Evolutionary conservation across 1,140 invertebrate genomes (phyloP).

Genomic region (Zaprionus ornatus): DNA sequence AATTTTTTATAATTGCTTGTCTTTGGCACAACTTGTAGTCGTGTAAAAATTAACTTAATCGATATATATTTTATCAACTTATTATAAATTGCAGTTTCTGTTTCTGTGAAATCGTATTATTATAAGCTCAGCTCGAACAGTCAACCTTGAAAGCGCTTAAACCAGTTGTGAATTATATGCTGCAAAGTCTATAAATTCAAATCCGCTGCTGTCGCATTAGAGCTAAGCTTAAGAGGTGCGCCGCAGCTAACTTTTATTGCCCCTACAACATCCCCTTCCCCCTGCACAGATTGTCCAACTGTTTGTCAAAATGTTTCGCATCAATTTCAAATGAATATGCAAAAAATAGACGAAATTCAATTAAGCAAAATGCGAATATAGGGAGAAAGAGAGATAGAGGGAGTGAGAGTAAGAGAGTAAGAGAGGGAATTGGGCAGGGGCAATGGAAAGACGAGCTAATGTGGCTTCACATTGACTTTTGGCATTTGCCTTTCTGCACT

Average conservation of each 20-base stretch:
- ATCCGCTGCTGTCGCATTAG: not conserved
- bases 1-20: no score
- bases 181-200: not conserved
- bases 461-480: slow-evolving; percentile 9
- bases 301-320: not conserved
- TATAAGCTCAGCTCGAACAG: not conserved
- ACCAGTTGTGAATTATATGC: not conserved
- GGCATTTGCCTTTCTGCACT: slow-evolving; percentile 30
- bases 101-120: not conserved
- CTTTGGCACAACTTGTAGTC: no score
- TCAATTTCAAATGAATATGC: slow-evolving; percentile 1
- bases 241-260: not conserved
- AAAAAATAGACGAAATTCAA: slow-evolving; percentile 27
- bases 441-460: not conserved
- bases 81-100: no score
- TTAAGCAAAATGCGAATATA: slow-evolving; percentile 36
- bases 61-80: no score
- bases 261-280: no score
- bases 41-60: no score
- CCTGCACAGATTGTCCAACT: no score
- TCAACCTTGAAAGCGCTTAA: not conserved
- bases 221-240: not conserved
- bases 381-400: slow-evolving; percentile 2
- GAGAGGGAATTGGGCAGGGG: not conserved
- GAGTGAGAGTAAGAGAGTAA: not conserved